Conservation (phyloP, 1,140 invertebrate genomes). For the Ceratosolen fusciceps region DNA sequence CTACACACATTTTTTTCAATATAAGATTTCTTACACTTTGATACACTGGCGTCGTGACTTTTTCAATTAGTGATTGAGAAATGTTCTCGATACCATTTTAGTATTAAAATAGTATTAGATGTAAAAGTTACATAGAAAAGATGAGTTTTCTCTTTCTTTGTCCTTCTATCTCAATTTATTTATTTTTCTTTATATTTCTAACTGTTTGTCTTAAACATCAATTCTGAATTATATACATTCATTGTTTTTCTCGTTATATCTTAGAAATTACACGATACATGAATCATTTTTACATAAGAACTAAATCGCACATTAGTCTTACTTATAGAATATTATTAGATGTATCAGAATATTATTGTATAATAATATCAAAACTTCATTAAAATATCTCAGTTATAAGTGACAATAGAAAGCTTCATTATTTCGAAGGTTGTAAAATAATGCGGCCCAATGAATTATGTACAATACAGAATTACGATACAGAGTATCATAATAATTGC, state of each 20-base stretch:
- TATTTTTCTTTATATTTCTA: not conserved
- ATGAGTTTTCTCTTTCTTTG: not conserved
- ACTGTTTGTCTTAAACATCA: not conserved
- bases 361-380: no score
- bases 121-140: constrained; percentile 5
- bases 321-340: no score
- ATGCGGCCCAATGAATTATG: no score
- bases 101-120: not conserved
- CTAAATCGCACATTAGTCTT: no score
- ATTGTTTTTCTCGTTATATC: not conserved
- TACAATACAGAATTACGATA: no score
- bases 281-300: no score
- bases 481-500: no score
- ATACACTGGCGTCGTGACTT: constrained; percentile 1
- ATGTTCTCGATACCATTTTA: not conserved
- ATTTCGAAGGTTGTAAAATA: no score
- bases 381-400: no score
- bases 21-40: constrained; percentile 13
- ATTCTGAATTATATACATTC: constrained; percentile 1
- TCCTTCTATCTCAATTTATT: not conserved
- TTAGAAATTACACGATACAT: not conserved
- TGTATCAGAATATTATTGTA: no score
- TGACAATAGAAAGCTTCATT: no score
- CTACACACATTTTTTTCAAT: not conserved
- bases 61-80: constrained; percentile 6